These are phyloP conservation scores for Aproaerema taeniolella DNA, from an alignment of 2,888 invertebrate species.

Conservation along the genomic window DNA sequence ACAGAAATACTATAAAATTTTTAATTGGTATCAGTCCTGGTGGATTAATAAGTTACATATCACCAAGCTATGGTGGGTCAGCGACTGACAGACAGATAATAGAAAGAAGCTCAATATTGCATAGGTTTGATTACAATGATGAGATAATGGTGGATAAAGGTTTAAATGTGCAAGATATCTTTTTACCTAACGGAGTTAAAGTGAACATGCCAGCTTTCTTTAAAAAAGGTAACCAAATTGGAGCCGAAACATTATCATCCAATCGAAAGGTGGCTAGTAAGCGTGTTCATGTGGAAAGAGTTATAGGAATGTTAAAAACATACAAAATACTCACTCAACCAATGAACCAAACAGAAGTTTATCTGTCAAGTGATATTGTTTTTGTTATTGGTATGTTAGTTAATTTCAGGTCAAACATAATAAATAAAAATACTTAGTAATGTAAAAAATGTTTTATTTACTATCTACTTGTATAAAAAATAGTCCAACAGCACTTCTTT, in stretches of 20 bases:
- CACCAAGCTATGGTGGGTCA: conserved; percentile 18
- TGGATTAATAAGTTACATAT: conserved; percentile 18
- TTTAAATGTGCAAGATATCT: too few relatives aligned
- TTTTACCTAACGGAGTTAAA: conserved; percentile 9
- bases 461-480: too few relatives aligned
- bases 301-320: conserved; percentile 11
- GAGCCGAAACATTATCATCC: background rate
- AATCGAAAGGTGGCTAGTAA: conserved; percentile 7
- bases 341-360: too few relatives aligned
- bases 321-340: conserved; percentile 11
- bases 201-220: conserved; percentile 8
- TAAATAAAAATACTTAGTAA: too few relatives aligned
- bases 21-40: conserved; percentile 21
- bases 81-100: conserved; percentile 12
- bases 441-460: too few relatives aligned
- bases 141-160: too few relatives aligned
- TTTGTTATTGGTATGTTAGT: too few relatives aligned
- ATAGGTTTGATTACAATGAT: conserved; percentile 4
- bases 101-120: conserved; percentile 10
- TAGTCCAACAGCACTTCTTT: too few relatives aligned
- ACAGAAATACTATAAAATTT: too few relatives aligned
- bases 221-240: conserved; percentile 5
- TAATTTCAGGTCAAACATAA: too few relatives aligned
- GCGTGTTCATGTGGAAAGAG: conserved; percentile 9
- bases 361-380: background rate